Evolutionary conservation across 2,888 invertebrate species (phyloP), one percentile per base, ranked within the genome.

Genomic region (Volucella zonaria): DNA sequence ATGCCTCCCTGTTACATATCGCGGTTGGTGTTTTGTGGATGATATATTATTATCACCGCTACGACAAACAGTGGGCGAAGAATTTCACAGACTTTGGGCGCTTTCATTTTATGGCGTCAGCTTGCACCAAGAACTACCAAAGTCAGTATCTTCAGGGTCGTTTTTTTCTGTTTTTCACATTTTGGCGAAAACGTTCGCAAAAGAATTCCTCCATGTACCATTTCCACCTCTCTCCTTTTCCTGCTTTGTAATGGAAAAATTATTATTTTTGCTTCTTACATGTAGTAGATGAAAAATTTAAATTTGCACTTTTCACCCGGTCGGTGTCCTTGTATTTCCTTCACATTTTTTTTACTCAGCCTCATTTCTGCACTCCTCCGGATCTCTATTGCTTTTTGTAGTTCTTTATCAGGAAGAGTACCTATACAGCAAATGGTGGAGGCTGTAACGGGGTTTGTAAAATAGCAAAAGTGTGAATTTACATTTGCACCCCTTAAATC

Each of bases 291-390:
- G 68, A 81, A 80, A 81, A 81, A 68, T 81, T 85, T 77, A 85
- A 81, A 75, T 85, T 85, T 85, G 68, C 73, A 52, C 83, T 85
- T 80, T 85, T 76, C 83, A 80, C 71, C 80, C 71, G 66, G 43
- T 64, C 58, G 56, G 15, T 62, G 73, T 71, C 58, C 71, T 70
- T 78, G 76, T 43, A 66, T 45, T 10, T 58, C 11, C 42, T 3
- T 31, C 6, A 31, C 31, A 31, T 6, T 31, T 31, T 31, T n/a
- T 31, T 31, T 6, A 6, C 18, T 9, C 64, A 11, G 49, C 15
- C 45, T 15, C 11, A 9, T 45, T 49, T n/a, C 18, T 45, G 11
- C 18, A 45, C n/a, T 47, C 18, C 58, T 58, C 15, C 58, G 56
- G 56, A 51, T 49, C 12, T 49, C 51, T 61, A 31, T 31, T 15